A percentile compares a stretch with the other conserved stretches of the same genome.
Conservation (phyloP, 2,113 vertebrate species). For the Dromiciops gliroides region DNA sequence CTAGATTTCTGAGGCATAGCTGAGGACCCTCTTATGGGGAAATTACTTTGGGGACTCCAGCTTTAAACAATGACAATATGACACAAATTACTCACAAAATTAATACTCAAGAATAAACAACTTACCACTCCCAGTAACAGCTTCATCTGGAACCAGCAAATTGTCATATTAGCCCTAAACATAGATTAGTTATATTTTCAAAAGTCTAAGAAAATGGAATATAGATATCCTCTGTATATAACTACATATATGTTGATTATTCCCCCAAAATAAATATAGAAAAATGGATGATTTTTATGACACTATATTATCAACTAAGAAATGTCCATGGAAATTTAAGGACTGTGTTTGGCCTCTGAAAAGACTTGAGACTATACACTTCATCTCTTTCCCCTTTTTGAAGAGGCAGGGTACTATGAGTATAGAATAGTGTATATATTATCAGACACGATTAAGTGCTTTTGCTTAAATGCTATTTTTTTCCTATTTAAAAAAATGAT, state of each 20-base stretch:
- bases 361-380: background rate
- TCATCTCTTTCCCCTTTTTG: background rate
- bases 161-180: conserved; percentile 23
- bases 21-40: background rate
- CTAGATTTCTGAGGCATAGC: background rate
- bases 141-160: background rate
- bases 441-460: background rate
- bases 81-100: background rate
- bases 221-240: background rate
- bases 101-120: background rate
- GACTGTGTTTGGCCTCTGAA: conserved; percentile 13
- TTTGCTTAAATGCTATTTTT: background rate
- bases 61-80: background rate
- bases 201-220: conserved; percentile 21
- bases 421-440: background rate
- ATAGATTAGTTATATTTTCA: conserved; percentile 26
- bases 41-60: background rate
- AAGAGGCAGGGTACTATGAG: background rate
- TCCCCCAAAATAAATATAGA: background rate
- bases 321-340: conserved; percentile 24
- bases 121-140: background rate
- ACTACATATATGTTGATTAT: background rate
- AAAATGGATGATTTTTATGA: background rate
- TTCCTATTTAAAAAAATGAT: background rate
- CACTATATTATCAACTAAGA: conserved; percentile 1